phyloP scores from a whole-genome alignment of 2,888 invertebrate genomes.

The Torymus texanus region DNA sequence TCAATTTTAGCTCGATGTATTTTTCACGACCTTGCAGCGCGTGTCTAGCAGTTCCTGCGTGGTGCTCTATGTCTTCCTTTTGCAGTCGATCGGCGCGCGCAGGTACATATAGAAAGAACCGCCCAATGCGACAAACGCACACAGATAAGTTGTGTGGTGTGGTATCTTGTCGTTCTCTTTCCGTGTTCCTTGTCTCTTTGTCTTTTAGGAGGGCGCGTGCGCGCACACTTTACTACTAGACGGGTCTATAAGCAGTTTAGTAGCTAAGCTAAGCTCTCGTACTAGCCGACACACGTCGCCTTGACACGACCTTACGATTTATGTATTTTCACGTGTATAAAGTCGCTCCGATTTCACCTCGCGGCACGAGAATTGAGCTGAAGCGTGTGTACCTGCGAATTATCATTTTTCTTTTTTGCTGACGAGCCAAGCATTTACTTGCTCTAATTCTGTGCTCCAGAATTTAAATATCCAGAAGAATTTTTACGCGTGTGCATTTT shows the following conservation, averaged over 20 bases:
- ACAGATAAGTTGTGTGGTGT: too few species aligned
- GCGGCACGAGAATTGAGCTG: not conserved
- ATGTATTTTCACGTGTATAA: constrained; percentile 30
- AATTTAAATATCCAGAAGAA: too few species aligned
- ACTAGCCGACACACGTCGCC: constrained; percentile 2
- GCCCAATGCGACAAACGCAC: too few species aligned
- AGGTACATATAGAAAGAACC: not conserved
- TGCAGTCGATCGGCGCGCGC: not conserved
- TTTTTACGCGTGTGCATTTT: too few species aligned
- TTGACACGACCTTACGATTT: constrained; percentile 47
- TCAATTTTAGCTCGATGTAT: constrained; percentile 25
- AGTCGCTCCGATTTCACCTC: constrained; percentile 14
- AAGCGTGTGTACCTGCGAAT: constrained; percentile 8
- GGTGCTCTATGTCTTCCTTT: not conserved
- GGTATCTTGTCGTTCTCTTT: not conserved
- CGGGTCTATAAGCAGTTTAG: not conserved
- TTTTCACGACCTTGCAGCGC: constrained; percentile 24
- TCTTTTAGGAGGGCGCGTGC: not conserved
- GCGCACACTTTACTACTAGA: not conserved
- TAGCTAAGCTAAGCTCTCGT: too few species aligned
- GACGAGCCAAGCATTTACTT: too few species aligned
- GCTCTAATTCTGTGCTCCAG: too few species aligned
- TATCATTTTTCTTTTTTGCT: too few species aligned
- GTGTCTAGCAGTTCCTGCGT: not conserved
- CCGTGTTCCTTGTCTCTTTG: not conserved